Evolutionary conservation across 2,888 invertebrate genomes (phyloP).

Genomic region (Diaprepes abbreviatus): DNA sequence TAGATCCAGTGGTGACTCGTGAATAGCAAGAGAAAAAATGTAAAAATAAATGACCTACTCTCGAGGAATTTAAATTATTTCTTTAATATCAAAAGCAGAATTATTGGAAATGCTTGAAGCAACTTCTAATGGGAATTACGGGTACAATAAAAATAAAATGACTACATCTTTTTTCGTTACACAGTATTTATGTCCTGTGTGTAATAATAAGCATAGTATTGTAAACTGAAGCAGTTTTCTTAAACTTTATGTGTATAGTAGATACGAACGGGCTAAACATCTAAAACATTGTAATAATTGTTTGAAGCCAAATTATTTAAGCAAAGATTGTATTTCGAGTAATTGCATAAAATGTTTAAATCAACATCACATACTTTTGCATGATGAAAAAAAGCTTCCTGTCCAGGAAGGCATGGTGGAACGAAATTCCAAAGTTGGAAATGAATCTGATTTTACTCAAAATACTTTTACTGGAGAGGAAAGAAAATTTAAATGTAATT

Average conservation of each 20-base stretch:
- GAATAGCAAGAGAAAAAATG: background rate
- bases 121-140: background rate
- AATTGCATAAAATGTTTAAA: background rate
- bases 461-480: background rate
- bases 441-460: background rate
- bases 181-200: background rate
- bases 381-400: conserved; percentile 1
- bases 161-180: background rate
- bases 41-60: background rate
- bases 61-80: conserved; percentile 4
- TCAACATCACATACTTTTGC: background rate
- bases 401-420: background rate
- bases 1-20: background rate
- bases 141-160: no score
- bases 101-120: conserved; percentile 1
- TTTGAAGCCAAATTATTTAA: background rate
- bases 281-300: background rate
- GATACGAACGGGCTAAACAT: background rate
- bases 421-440: background rate
- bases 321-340: background rate
- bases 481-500: background rate
- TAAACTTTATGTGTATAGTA: background rate
- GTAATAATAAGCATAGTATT: background rate
- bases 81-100: background rate
- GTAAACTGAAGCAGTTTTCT: background rate